Evolutionary conservation across 1,140 invertebrate species (phyloP).

Genomic region (Cataglyphis hispanica): DNA sequence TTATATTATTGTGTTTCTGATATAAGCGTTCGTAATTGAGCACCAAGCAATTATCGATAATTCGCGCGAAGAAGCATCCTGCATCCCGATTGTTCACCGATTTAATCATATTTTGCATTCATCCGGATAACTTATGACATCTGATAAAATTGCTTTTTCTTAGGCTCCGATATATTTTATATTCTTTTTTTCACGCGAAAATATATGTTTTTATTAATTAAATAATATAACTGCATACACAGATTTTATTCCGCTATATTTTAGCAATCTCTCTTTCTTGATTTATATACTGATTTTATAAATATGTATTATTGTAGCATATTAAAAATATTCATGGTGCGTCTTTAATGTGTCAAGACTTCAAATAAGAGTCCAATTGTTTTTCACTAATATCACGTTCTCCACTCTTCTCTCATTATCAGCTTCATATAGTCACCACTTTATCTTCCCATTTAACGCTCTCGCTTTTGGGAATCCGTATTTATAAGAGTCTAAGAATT

Average conservation of each 20-base stretch:
- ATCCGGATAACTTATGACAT: not conserved
- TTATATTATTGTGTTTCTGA: slow-evolving; percentile 8
- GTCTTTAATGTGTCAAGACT: not conserved
- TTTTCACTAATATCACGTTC: slow-evolving; percentile 4
- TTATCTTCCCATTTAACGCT: not conserved
- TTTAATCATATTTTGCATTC: slow-evolving; percentile 43
- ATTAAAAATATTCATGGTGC: not conserved
- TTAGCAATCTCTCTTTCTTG: not conserved
- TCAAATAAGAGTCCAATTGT: not conserved
- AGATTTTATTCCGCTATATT: not conserved
- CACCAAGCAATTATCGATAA: slow-evolving; percentile 4
- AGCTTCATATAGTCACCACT: not conserved
- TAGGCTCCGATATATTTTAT: not conserved
- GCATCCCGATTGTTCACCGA: slow-evolving; percentile 24
- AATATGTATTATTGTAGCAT: not conserved
- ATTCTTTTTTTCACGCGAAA: too few species aligned
- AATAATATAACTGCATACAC: not conserved
- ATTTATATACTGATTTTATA: not conserved
- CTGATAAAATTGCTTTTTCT: not conserved
- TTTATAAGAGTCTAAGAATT: slow-evolving; percentile 8
- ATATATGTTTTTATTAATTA: not conserved
- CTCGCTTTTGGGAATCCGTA: not conserved
- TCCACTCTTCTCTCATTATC: not conserved
- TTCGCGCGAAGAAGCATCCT: slow-evolving; percentile 21
- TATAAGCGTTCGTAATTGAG: not conserved